Evolutionary conservation across 2,888 invertebrate genomes (phyloP).

Genomic region (Dugesia japonica): DNA sequence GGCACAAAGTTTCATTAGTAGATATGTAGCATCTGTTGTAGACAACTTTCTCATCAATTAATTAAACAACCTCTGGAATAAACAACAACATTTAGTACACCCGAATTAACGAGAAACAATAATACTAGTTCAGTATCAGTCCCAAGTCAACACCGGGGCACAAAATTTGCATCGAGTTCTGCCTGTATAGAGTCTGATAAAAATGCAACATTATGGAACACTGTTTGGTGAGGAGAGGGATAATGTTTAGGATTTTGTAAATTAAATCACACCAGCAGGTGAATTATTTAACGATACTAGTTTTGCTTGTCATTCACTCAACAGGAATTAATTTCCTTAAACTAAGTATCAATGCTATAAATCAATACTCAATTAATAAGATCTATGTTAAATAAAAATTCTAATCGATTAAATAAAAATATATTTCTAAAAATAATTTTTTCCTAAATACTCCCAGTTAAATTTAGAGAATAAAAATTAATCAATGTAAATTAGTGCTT

Average conservation of each 20-base stretch:
- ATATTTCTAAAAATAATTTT: no score
- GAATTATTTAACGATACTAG: background rate
- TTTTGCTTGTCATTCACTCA: constrained; percentile 7
- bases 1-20: constrained; percentile 20
- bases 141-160: background rate
- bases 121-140: background rate
- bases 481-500: no score
- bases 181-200: background rate
- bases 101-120: background rate
- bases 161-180: background rate
- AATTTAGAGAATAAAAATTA: no score
- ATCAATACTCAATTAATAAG: background rate
- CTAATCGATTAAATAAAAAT: no score
- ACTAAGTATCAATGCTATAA: background rate
- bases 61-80: background rate
- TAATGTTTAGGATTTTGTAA: constrained; percentile 12
- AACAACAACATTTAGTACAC: constrained; percentile 16
- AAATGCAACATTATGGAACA: constrained; percentile 5
- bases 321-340: background rate
- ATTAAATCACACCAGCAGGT: constrained; percentile 20
- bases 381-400: no score
- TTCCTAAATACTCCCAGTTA: no score
- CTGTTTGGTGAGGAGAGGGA: background rate
- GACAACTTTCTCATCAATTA: constrained; percentile 20
- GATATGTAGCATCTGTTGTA: constrained; percentile 4